Conservation (phyloP, 1,140 invertebrate species). For the Zaprionus davidi region DNA sequence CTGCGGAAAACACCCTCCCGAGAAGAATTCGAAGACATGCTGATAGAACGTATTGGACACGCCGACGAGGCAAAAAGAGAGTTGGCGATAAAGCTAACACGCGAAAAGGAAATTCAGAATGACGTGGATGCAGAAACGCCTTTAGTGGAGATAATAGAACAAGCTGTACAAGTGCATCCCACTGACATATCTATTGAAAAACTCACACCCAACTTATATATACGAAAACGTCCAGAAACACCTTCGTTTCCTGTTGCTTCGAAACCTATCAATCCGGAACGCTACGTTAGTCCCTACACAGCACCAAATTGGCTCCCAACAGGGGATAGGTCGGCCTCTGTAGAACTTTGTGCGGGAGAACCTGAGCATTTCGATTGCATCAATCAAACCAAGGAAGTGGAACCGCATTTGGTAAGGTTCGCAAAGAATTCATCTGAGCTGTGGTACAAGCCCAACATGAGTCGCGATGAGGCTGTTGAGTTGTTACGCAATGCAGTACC, state of each 20-base stretch:
- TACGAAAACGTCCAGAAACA: conserved; percentile 88
- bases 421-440: conserved; percentile 96
- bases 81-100: conserved; percentile 22
- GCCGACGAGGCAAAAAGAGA: conserved; percentile 40
- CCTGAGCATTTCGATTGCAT: conserved; percentile 85
- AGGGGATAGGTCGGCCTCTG: not conserved
- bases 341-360: conserved; percentile 81
- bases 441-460: conserved; percentile 98
- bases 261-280: conserved; percentile 76
- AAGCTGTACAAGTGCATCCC: not conserved
- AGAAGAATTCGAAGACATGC: conserved; percentile 68
- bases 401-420: conserved; percentile 96
- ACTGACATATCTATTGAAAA: not conserved
- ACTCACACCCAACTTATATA: conserved; percentile 49
- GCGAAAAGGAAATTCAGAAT: conserved; percentile 42
- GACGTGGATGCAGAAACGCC: conserved; percentile 62
- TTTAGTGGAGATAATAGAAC: not conserved
- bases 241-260: conserved; percentile 91
- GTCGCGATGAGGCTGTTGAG: conserved; percentile 96
- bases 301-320: not conserved
- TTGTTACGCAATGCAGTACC: conserved; percentile 93
- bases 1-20: conserved; percentile 58
- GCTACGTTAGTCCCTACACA: conserved; percentile 85
- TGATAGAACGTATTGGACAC: conserved; percentile 60
- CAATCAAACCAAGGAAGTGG: conserved; percentile 88